Evolutionary conservation across 1,140 invertebrate genomes (phyloP).

Genomic region (Bombus fervidus): DNA sequence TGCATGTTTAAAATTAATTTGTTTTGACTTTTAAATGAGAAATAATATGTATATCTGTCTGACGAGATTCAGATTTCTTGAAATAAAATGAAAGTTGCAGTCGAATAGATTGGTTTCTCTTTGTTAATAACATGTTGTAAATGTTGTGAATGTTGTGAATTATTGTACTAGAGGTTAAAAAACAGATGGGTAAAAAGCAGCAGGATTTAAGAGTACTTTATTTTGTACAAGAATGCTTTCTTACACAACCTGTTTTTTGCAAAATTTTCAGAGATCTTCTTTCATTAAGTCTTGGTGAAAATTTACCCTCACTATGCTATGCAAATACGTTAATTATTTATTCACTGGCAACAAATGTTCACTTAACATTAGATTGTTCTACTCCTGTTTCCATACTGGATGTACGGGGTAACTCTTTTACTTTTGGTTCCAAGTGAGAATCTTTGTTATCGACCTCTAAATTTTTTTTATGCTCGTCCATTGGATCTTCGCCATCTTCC

Average conservation of each 20-base stretch:
- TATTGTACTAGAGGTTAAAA: neutral
- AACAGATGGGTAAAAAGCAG: neutral
- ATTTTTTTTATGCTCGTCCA: neutral
- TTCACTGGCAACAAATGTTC: conserved; percentile 14
- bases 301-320: conserved; percentile 4
- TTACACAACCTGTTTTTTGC: conserved; percentile 1
- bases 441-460: neutral
- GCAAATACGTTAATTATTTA: neutral
- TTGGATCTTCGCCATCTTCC: neutral
- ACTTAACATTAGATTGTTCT: conserved; percentile 48
- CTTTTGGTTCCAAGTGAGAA: conserved; percentile 23
- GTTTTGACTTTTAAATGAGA: neutral
- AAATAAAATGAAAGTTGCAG: too few relatives aligned
- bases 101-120: neutral
- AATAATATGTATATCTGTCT: neutral
- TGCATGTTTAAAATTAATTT: neutral
- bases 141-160: neutral
- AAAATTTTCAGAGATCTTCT: conserved; percentile 25
- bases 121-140: neutral
- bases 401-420: conserved; percentile 16
- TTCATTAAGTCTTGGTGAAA: conserved; percentile 36
- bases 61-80: neutral
- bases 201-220: conserved; percentile 32
- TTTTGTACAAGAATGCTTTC: conserved; percentile 30
- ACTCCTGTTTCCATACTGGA: conserved; percentile 52